These are phyloP conservation scores for Papio anubis DNA, from an alignment of 2,113 vertebrate species.

Conservation along the genomic window DNA sequence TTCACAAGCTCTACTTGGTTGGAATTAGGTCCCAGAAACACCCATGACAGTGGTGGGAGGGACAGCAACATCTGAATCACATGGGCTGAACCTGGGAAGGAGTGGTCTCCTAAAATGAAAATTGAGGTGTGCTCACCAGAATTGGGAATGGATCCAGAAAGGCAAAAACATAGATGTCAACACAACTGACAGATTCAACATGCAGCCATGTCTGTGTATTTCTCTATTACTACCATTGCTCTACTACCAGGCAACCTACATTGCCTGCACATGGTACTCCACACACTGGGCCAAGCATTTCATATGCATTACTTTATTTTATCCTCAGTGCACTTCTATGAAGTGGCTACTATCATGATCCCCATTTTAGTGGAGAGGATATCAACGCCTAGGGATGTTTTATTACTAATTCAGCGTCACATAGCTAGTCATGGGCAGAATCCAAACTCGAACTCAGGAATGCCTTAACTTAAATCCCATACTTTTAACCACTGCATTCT, in stretches of 20 bases:
- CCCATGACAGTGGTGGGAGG: neutral
- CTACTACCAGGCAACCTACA: accelerated
- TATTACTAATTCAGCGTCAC: neutral
- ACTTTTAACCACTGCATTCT: neutral
- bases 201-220: accelerated
- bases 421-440: neutral
- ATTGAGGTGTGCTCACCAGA: neutral
- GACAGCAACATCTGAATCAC: neutral
- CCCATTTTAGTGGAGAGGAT: neutral
- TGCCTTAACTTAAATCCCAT: neutral
- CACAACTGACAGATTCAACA: accelerated
- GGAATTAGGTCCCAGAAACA: neutral
- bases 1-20: neutral
- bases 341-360: neutral
- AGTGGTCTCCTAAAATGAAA: neutral
- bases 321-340: neutral
- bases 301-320: neutral
- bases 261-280: accelerated
- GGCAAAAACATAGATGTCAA: too few relatives aligned
- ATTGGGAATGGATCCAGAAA: neutral
- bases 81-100: neutral
- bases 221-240: neutral
- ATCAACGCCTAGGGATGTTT: neutral
- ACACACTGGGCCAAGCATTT: accelerated
- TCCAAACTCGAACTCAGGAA: neutral